Evolutionary conservation across 1,140 invertebrate species (phyloP).

Genomic region (Sycophila sp.): DNA sequence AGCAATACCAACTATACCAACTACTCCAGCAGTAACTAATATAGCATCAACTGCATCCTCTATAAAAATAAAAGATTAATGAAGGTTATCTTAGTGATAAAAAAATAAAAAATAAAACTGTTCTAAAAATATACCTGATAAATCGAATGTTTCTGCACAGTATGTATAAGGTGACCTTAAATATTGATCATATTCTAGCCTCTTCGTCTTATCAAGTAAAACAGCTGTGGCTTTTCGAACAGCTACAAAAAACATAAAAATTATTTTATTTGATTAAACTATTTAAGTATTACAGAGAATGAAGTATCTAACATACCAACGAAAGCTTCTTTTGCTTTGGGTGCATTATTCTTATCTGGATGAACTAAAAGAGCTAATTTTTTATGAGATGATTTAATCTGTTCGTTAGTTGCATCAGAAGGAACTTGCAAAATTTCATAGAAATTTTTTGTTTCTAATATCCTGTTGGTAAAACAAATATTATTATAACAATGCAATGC

Average conservation of each 20-base stretch:
- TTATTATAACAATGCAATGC: background rate
- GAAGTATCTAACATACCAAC: slow-evolving; percentile 1
- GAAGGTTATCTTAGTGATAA: background rate
- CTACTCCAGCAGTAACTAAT: slow-evolving; percentile 3
- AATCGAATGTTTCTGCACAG: background rate
- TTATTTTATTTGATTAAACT: background rate
- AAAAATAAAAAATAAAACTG: background rate
- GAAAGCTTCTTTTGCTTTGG: slow-evolving; percentile 26
- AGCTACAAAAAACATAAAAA: slow-evolving; percentile 6
- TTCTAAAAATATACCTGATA: slow-evolving; percentile 23
- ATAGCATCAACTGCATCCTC: slow-evolving; percentile 9
- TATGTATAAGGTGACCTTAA: background rate
- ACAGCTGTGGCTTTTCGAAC: slow-evolving; percentile 19
- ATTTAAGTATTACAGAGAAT: background rate
- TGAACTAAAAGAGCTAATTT: slow-evolving; percentile 20
- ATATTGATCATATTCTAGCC: slow-evolving; percentile 14
- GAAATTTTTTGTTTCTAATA: slow-evolving; percentile 23
- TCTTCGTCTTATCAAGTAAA: slow-evolving; percentile 23
- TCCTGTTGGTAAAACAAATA: background rate
- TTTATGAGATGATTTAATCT: slow-evolving; percentile 22
- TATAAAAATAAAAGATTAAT: background rate
- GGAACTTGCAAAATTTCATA: slow-evolving; percentile 14
- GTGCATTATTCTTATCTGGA: slow-evolving; percentile 32
- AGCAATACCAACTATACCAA: slow-evolving; percentile 4
- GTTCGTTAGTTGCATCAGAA: background rate